phyloP scores from a whole-genome alignment of 2,797 vertebrate genomes.

The Columba guinea region DNA sequence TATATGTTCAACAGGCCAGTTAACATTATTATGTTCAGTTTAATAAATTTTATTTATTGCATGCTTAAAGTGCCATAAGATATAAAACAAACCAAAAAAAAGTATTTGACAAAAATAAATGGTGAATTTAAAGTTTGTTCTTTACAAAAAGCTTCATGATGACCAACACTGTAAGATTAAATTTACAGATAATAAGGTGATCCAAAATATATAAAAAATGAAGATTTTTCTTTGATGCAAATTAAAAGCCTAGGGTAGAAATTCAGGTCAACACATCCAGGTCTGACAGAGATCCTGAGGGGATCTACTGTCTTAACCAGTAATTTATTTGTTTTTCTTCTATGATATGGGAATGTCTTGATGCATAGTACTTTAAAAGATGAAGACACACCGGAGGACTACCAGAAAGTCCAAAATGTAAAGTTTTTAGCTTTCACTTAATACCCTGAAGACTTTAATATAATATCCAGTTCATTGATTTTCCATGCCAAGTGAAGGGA shows the following conservation, averaged over 20 bases:
- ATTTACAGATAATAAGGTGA: not conserved
- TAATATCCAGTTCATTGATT: slow-evolving; percentile 37
- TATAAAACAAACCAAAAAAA: not conserved
- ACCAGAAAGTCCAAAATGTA: not conserved
- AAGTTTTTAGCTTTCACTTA: slow-evolving; percentile 2
- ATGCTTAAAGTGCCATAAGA: not conserved
- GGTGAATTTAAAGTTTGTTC: not conserved
- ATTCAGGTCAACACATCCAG: slow-evolving; percentile 24
- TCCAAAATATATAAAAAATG: not conserved
- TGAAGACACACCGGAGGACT: not conserved
- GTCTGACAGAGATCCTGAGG: slow-evolving; percentile 12
- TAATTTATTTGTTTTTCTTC: slow-evolving; percentile 12
- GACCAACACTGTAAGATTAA: not conserved
- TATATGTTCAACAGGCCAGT: not conserved
- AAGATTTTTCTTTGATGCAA: not conserved
- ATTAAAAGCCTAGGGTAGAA: slow-evolving; percentile 2
- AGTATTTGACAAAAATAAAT: not conserved
- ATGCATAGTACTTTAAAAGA: not conserved
- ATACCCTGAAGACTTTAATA: not conserved
- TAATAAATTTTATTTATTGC: not conserved
- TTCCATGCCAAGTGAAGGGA: slow-evolving; percentile 16
- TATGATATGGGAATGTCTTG: not conserved
- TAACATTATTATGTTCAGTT: not conserved
- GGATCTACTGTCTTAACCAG: slow-evolving; percentile 1
- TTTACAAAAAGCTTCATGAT: not conserved